phyloP scores from a whole-genome alignment of 2,113 vertebrate genomes.

The Tapirus terrestris region DNA sequence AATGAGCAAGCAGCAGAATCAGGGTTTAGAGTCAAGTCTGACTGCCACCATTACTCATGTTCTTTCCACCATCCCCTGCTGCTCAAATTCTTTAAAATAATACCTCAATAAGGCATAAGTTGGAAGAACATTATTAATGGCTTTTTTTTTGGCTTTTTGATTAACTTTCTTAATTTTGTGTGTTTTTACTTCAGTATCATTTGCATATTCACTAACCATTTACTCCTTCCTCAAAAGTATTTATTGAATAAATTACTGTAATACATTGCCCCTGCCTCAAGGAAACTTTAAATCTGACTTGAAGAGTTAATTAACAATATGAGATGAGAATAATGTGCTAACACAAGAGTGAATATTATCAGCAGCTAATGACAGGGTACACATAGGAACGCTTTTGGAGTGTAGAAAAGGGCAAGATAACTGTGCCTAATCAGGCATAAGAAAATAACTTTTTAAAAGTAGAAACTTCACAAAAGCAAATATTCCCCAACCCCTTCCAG shows the following conservation, averaged over 20 bases:
- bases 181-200: not conserved
- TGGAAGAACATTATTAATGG: not conserved
- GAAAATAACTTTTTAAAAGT: not conserved
- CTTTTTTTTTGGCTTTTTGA: not conserved
- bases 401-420: not conserved
- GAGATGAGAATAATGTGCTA: not conserved
- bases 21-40: not conserved
- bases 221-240: not conserved
- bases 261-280: not conserved
- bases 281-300: constrained; percentile 9
- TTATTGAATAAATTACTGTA: not conserved
- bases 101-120: not conserved
- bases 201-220: not conserved
- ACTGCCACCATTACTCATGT: not conserved
- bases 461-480: constrained; percentile 47
- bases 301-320: constrained; percentile 34
- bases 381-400: not conserved
- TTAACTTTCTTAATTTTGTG: not conserved
- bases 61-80: not conserved
- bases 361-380: not conserved
- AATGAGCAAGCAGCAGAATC: not conserved
- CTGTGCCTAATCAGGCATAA: not conserved
- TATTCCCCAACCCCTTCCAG: not conserved
- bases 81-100: not conserved
- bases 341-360: not conserved